Conservation (phyloP, 2,888 invertebrate species). For the Caradrina clavipalpis region DNA sequence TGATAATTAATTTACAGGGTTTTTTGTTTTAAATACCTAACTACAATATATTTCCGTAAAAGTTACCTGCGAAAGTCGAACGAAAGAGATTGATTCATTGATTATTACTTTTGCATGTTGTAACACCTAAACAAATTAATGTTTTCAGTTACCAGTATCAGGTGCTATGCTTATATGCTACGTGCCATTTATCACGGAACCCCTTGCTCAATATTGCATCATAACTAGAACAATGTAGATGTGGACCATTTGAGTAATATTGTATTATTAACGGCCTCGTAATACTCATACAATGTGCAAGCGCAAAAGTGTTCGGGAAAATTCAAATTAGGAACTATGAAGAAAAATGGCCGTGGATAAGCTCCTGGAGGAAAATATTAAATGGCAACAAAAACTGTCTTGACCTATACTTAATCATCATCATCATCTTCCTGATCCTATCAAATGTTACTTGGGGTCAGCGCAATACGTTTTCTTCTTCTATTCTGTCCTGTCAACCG, state of each 20-base stretch:
- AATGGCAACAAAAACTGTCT: too few relatives aligned
- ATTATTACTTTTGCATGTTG: neutral
- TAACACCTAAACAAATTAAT: neutral
- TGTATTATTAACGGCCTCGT: neutral
- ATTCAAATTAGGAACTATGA: neutral
- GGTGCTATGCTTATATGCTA: neutral
- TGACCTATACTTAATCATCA: too few relatives aligned
- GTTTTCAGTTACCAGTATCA: neutral
- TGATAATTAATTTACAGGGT: too few relatives aligned
- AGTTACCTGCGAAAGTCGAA: neutral
- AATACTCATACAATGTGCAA: neutral
- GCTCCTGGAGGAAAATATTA: too few relatives aligned
- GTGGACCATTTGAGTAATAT: neutral
- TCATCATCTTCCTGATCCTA: too few relatives aligned
- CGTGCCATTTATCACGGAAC: conserved; percentile 12
- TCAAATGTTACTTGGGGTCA: too few relatives aligned
- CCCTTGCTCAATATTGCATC: neutral
- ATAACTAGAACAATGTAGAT: neutral
- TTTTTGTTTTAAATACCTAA: too few relatives aligned
- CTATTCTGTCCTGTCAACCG: too few relatives aligned
- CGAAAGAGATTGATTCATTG: neutral
- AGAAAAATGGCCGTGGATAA: neutral
- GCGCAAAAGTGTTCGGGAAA: neutral
- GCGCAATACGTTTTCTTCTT: too few relatives aligned
- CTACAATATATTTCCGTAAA: neutral